Evolutionary conservation across 1,140 invertebrate species (phyloP), one percentile per base, ranked within the genome.

Genomic region (Phymorhynchus buccinoides): DNA sequence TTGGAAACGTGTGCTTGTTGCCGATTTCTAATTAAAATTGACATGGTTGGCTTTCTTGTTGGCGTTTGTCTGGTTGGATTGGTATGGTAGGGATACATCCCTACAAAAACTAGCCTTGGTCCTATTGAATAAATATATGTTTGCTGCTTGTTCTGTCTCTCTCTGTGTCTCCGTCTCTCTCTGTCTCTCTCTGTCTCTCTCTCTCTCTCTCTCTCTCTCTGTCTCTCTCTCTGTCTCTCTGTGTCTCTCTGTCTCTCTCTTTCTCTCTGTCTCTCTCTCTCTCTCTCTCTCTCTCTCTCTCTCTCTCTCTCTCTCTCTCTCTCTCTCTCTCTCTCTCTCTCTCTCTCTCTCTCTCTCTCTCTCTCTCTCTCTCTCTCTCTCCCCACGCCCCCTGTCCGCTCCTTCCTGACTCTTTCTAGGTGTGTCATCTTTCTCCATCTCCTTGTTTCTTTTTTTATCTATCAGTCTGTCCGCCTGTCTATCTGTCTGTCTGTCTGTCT

Each of bases 101-200:
- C n/a, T n/a, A n/a, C n/a, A n/a, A n/a, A n/a, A n/a, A n/a, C n/a
- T n/a, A n/a, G n/a, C n/a, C n/a, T n/a, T n/a, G n/a, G n/a, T n/a
- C n/a, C n/a, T n/a, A n/a, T n/a, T n/a, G n/a, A 75, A 75, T 12
- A 39, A 39, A 16, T 18, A 35, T 75, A 18, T 18, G 0, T 32
- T 18, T n/a, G 30, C 30, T 75, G 30, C n/a, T 83, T 32, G 18
- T 73, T 30, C 52, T 41, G 56, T 35, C 56, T 68, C 41, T 75
- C 81, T n/a, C n/a, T n/a, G n/a, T n/a, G n/a, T n/a, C n/a, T n/a
- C n/a, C n/a, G n/a, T n/a, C n/a, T n/a, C n/a, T 75, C 81, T 75
- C 56, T 83, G 68, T 75, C 56, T 83, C 81, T 71, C 56, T 80
- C 42, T 44, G 12, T 80, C 78, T 80, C 42, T 44, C 42, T 80